Conservation (phyloP, 2,888 invertebrate genomes). For the Noctua fimbriata region DNA sequence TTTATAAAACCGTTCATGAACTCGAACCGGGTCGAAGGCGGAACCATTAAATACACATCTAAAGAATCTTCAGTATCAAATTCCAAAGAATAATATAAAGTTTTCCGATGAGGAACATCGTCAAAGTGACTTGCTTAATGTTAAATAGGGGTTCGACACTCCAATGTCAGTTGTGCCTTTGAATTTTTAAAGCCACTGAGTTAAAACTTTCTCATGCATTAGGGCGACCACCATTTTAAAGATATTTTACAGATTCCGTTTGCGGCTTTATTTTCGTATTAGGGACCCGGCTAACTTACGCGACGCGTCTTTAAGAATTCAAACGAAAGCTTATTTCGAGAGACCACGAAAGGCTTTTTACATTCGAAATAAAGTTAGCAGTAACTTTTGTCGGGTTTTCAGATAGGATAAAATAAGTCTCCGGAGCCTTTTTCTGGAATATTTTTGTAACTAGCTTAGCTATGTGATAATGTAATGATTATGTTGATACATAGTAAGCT, state of each 20-base stretch:
- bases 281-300: constrained; percentile 47
- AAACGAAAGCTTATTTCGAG: constrained; percentile 49
- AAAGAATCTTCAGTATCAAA: constrained; percentile 69
- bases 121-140: constrained; percentile 71
- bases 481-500: neutral
- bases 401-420: constrained; percentile 35
- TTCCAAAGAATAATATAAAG: constrained; percentile 73
- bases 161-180: constrained; percentile 82
- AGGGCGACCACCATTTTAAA: constrained; percentile 73
- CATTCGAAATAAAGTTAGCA: constrained; percentile 51
- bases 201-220: constrained; percentile 79
- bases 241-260: constrained; percentile 44
- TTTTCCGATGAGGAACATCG: constrained; percentile 64
- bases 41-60: constrained; percentile 64
- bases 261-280: constrained; percentile 57
- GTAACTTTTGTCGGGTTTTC: constrained; percentile 54
- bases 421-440: constrained; percentile 18
- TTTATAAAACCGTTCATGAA: constrained; percentile 56
- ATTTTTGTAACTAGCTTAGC: neutral
- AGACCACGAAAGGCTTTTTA: constrained; percentile 43
- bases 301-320: constrained; percentile 50
- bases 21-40: constrained; percentile 35
- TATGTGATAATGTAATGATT: constrained; percentile 7
- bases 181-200: constrained; percentile 85
- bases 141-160: constrained; percentile 81